phyloP scores from a whole-genome alignment of 1,140 invertebrate species.

The Gryllus bimaculatus region DNA sequence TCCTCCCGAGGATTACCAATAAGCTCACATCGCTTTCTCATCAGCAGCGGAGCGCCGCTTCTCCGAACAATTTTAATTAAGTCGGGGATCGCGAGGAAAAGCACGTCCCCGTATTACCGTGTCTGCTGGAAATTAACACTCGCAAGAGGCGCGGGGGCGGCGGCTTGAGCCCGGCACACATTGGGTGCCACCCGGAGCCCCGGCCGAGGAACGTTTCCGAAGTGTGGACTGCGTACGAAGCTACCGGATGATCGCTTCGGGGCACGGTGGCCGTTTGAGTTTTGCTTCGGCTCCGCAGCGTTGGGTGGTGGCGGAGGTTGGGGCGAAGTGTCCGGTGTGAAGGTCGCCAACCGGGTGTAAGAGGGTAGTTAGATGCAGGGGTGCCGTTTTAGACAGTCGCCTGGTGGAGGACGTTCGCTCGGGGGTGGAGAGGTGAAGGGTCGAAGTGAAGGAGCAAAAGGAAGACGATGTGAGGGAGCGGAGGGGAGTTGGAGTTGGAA shows the following conservation, averaged over 20 bases:
- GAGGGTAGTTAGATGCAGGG: too few species aligned
- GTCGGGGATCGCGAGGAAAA: not conserved
- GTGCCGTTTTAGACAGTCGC: too few species aligned
- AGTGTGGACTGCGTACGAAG: too few species aligned
- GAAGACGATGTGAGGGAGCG: not conserved
- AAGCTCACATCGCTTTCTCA: not conserved
- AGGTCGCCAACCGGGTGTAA: too few species aligned
- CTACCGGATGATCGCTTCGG: too few species aligned
- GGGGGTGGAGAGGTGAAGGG: not conserved
- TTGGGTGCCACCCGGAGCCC: too few species aligned
- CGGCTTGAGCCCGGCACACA: too few species aligned
- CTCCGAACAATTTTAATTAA: conserved; percentile 1
- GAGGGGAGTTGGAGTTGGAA: not conserved
- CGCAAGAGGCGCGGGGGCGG: not conserved
- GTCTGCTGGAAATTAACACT: conserved; percentile 4
- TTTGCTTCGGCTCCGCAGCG: too few species aligned
- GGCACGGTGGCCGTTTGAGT: too few species aligned
- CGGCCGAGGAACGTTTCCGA: too few species aligned
- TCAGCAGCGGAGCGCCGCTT: not conserved
- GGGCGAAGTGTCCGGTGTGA: too few species aligned
- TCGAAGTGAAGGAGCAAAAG: not conserved
- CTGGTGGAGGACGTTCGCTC: not conserved
- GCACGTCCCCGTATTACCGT: not conserved
- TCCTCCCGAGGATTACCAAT: not conserved
- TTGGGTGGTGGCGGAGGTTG: too few species aligned